Conservation (phyloP, 2,888 invertebrate species). For the Stictocephala bisonia region DNA sequence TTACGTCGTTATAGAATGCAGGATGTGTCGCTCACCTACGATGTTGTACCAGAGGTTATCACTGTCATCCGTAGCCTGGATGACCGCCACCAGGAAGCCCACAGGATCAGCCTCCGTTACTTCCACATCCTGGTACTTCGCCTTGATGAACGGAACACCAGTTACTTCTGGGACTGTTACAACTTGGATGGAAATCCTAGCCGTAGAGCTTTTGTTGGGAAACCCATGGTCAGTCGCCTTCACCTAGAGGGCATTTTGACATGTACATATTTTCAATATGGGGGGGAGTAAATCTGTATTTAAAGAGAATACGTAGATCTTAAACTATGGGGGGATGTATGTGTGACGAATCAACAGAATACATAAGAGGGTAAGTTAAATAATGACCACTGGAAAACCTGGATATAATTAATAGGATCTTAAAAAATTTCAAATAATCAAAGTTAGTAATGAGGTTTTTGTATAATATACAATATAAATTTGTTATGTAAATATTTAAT, state of each 20-base stretch:
- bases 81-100: constrained; percentile 84
- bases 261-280: too few relatives aligned
- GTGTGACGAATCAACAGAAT: too few relatives aligned
- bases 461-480: too few relatives aligned
- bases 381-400: too few relatives aligned
- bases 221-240: constrained; percentile 84
- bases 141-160: constrained; percentile 72
- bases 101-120: constrained; percentile 87
- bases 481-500: too few relatives aligned
- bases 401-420: too few relatives aligned
- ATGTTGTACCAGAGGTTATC: constrained; percentile 93
- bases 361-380: too few relatives aligned
- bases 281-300: too few relatives aligned
- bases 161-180: constrained; percentile 70
- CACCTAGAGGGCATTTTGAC: constrained; percentile 70
- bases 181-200: constrained; percentile 78
- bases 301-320: not conserved
- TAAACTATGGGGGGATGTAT: too few relatives aligned
- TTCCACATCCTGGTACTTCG: constrained; percentile 74
- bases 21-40: constrained; percentile 80
- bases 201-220: constrained; percentile 77
- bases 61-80: constrained; percentile 87
- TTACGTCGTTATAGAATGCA: not conserved
- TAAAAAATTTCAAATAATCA: too few relatives aligned
- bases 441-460: too few relatives aligned